phyloP scores from a whole-genome alignment of 1,140 invertebrate species.

The Eumeta japonica region DNA sequence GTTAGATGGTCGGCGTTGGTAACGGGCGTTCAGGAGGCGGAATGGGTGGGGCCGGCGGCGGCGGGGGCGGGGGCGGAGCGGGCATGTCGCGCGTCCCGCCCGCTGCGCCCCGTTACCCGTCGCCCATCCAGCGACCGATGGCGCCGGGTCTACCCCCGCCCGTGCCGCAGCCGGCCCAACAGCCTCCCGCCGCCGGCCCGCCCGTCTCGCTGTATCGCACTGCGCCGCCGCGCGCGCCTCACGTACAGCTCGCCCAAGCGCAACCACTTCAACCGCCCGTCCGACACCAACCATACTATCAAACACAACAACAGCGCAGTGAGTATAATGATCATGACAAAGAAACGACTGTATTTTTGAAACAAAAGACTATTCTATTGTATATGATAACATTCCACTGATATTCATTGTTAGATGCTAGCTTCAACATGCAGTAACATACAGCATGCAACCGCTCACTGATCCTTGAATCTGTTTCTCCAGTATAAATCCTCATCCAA shows the following conservation, averaged over 20 bases:
- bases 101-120: slow-evolving; percentile 44
- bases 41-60: slow-evolving; percentile 26
- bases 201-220: slow-evolving; percentile 12
- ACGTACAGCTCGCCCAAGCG: slow-evolving; percentile 12
- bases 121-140: slow-evolving; percentile 51
- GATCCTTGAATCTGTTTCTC: no score
- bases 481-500: not conserved
- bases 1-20: slow-evolving; percentile 23
- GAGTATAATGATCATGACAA: slow-evolving; percentile 13
- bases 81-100: slow-evolving; percentile 32
- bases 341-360: slow-evolving; percentile 20
- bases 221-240: slow-evolving; percentile 21
- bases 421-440: no score
- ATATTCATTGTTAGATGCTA: no score
- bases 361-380: not conserved
- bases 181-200: slow-evolving; percentile 12
- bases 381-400: no score
- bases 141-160: slow-evolving; percentile 35
- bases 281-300: no score
- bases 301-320: slow-evolving; percentile 38
- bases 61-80: slow-evolving; percentile 22
- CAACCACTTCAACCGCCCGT: slow-evolving; percentile 34
- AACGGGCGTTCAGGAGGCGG: slow-evolving; percentile 8
- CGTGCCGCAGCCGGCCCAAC: slow-evolving; percentile 26
- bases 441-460: no score